phyloP scores from a whole-genome alignment of 2,113 vertebrate genomes.

The human (Homo sapiens) region GRCh38 chr5:69454501-69455000 shows the following conservation, averaged over 20 bases:
- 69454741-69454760: background rate
- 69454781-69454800: background rate
- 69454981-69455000: background rate
- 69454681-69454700: background rate
- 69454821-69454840: background rate
- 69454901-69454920: background rate
- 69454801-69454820: background rate
- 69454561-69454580: background rate
- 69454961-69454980: background rate
- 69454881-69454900: background rate
- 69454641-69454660: background rate
- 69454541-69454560: background rate
- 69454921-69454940: background rate
- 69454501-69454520: background rate
- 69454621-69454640: background rate
- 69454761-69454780: background rate
- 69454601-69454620: background rate
- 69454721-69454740: background rate
- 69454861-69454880: background rate
- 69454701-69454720: background rate
- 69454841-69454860: background rate
- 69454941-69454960: background rate
- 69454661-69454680: background rate
- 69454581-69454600: background rate
- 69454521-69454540: background rate